Percentiles rank a stretch among this genome's conserved stretches.
These are phyloP conservation scores for Epinotia brunnichana DNA, from an alignment of 2,888 invertebrate species.

Conservation along the genomic window DNA sequence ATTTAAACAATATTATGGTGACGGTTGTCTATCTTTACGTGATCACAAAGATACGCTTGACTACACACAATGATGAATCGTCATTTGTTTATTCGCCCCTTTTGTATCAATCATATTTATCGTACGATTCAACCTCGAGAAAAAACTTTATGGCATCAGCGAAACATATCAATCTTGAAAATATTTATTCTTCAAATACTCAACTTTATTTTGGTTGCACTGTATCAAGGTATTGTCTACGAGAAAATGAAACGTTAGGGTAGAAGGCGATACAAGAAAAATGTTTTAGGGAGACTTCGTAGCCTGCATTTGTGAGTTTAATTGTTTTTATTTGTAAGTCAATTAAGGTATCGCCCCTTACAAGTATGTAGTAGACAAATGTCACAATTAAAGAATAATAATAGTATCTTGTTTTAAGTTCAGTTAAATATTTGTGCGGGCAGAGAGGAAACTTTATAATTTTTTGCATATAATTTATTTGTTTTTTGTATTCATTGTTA, in stretches of 20 bases:
- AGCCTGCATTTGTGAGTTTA: not conserved
- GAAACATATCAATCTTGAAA: not conserved
- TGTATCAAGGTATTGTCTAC: conserved; percentile 9
- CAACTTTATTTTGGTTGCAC: not conserved
- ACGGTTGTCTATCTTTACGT: not conserved
- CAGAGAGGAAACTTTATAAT: no score
- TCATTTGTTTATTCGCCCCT: conserved; percentile 46
- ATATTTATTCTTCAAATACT: not conserved
- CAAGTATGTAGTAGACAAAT: no score
- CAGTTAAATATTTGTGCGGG: no score
- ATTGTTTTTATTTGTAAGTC: not conserved
- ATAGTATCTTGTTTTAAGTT: no score
- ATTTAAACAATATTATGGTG: not conserved
- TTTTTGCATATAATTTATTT: no score
- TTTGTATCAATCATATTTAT: conserved; percentile 29
- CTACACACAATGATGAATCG: conserved; percentile 46
- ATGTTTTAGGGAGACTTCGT: not conserved
- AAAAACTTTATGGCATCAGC: conserved; percentile 24
- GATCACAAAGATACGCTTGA: conserved; percentile 12
- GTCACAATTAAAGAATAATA: no score
- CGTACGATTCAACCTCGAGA: conserved; percentile 33
- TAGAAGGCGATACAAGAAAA: not conserved
- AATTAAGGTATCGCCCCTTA: not conserved
- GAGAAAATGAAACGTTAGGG: not conserved
- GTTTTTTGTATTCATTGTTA: not conserved